These are phyloP conservation scores for Lytechinus variegatus DNA, from an alignment of 35 echinoderm and acorn worm species.

Conservation along the genomic window DNA sequence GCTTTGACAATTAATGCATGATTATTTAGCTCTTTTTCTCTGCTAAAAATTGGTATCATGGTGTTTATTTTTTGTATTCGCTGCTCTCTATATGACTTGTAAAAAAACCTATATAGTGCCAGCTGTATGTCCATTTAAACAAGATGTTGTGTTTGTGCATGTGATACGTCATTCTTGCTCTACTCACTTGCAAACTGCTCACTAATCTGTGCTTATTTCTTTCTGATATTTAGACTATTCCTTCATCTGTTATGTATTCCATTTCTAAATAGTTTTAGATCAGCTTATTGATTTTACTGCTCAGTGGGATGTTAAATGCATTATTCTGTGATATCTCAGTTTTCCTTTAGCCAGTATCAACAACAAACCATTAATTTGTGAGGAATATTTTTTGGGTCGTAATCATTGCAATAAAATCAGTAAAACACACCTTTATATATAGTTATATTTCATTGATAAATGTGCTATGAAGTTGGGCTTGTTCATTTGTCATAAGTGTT, in stretches of 20 bases:
- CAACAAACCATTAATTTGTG: neutral
- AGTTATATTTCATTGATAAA: no score
- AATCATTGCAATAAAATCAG: neutral
- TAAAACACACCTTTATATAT: neutral
- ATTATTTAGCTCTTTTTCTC: no score
- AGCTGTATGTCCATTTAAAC: neutral
- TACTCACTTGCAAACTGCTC: neutral
- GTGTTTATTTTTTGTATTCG: neutral
- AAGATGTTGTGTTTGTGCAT: neutral
- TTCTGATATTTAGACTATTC: neutral
- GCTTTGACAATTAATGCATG: no score
- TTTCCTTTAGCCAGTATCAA: neutral
- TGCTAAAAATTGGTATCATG: no score
- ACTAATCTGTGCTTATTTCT: neutral
- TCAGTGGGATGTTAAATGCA: neutral
- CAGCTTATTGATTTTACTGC: neutral
- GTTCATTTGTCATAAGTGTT: no score
- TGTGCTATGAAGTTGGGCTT: no score
- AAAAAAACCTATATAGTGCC: neutral
- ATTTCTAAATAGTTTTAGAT: no score
- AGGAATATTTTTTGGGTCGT: neutral
- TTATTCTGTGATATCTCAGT: neutral
- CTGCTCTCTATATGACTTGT: neutral
- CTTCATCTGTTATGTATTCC: neutral
- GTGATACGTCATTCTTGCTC: neutral